Evolutionary conservation across 2,888 invertebrate species (phyloP).

Genomic region (Idaea biselata): DNA sequence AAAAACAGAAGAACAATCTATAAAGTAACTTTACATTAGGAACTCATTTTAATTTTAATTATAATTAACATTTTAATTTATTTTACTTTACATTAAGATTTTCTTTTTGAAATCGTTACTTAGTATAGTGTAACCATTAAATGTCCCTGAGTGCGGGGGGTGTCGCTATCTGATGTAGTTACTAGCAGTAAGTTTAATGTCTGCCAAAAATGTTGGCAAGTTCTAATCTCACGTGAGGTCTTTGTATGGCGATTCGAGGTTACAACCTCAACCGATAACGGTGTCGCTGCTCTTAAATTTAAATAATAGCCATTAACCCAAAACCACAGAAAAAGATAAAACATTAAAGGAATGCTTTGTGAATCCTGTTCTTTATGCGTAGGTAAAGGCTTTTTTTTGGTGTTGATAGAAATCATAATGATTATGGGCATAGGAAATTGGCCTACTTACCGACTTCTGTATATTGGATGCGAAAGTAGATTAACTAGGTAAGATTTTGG

Average conservation of each 20-base stretch:
- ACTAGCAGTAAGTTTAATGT: not conserved
- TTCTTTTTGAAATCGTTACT: no score
- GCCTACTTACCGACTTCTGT: not conserved
- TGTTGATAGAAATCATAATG: not conserved
- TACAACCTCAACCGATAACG: slow-evolving; percentile 11
- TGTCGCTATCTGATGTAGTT: no score
- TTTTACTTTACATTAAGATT: no score
- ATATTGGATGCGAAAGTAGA: not conserved
- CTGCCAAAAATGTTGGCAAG: slow-evolving; percentile 7
- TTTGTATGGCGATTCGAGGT: slow-evolving; percentile 4
- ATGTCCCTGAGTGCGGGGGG: no score
- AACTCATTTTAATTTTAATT: no score
- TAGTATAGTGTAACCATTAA: no score
- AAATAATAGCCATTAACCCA: slow-evolving; percentile 31
- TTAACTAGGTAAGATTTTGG: not conserved
- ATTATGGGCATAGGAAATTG: not conserved
- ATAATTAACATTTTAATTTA: no score
- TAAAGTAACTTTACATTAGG: no score
- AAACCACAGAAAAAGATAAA: slow-evolving; percentile 14
- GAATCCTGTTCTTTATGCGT: not conserved
- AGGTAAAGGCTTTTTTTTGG: not conserved
- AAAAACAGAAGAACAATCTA: no score
- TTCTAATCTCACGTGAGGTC: slow-evolving; percentile 3
- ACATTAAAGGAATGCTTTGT: slow-evolving; percentile 1
- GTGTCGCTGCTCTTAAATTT: slow-evolving; percentile 24